These are phyloP conservation scores for Pandemis heparana DNA, from an alignment of 2,888 invertebrate species.

Conservation along the genomic window DNA sequence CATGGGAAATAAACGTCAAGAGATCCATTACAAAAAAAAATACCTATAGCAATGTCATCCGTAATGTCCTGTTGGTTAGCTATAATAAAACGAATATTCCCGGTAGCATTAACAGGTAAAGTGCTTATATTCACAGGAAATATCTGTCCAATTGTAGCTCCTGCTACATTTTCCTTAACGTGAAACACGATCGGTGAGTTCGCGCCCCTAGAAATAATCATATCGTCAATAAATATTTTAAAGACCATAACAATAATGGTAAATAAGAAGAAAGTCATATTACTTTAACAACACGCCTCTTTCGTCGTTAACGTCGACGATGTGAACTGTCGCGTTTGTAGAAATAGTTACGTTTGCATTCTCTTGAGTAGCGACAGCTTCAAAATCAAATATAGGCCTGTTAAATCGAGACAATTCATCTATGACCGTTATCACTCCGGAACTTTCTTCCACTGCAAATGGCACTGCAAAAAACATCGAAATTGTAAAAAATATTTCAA, in stretches of 20 bases:
- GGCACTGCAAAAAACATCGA: slow-evolving; percentile 87
- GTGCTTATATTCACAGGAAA: slow-evolving; percentile 84
- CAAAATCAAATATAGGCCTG: slow-evolving; percentile 90
- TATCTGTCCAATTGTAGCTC: slow-evolving; percentile 90
- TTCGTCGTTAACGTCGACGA: slow-evolving; percentile 91
- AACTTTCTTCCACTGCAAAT: slow-evolving; percentile 95
- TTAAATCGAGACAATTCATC: slow-evolving; percentile 90
- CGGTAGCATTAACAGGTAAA: slow-evolving; percentile 63
- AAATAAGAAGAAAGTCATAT: slow-evolving; percentile 44
- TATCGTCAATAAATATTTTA: slow-evolving; percentile 42
- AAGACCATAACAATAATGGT: not conserved
- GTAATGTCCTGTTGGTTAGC: slow-evolving; percentile 94
- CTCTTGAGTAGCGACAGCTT: slow-evolving; percentile 91
- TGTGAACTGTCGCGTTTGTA: slow-evolving; percentile 94
- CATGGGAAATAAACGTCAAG: too few species aligned
- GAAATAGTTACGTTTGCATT: slow-evolving; percentile 87
- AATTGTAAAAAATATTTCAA: not conserved
- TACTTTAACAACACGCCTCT: slow-evolving; percentile 88
- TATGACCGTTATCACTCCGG: slow-evolving; percentile 95
- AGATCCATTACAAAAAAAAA: not conserved
- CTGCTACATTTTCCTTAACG: slow-evolving; percentile 91
- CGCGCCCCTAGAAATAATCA: slow-evolving; percentile 84
- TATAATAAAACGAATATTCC: slow-evolving; percentile 89
- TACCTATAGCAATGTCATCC: slow-evolving; percentile 91
- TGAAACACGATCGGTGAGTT: slow-evolving; percentile 90